A percentile compares a stretch with the other conserved stretches of the same genome.
phyloP scores from a whole-genome alignment of 2,888 invertebrate genomes.

The Mellilla xanthometata region DNA sequence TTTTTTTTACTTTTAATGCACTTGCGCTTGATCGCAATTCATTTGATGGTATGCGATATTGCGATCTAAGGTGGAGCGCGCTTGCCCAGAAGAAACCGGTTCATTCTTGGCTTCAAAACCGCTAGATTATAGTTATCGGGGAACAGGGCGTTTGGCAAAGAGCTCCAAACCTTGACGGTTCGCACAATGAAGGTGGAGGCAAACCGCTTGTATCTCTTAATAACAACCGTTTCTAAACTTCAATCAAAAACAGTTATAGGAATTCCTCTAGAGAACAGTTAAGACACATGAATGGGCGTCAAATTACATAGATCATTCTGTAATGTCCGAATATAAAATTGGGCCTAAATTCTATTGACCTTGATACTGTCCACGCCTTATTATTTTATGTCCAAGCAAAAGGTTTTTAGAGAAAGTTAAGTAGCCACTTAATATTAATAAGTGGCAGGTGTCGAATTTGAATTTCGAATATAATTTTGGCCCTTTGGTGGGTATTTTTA shows the following conservation, averaged over 20 bases:
- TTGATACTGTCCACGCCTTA: constrained; percentile 28
- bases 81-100: too few species aligned
- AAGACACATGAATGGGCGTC: constrained; percentile 18
- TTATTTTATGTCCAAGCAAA: constrained; percentile 17
- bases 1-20: too few species aligned
- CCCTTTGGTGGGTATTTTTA: background rate
- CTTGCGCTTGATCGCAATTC: too few species aligned
- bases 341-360: constrained; percentile 29
- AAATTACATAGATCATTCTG: constrained; percentile 20
- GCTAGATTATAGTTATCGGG: too few species aligned
- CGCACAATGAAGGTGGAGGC: too few species aligned
- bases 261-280: constrained; percentile 6
- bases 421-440: constrained; percentile 2
- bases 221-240: too few species aligned
- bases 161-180: too few species aligned
- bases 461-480: background rate
- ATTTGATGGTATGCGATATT: too few species aligned
- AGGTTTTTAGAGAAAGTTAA: constrained; percentile 26
- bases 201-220: constrained; percentile 26
- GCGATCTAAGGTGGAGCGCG: too few species aligned
- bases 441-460: constrained; percentile 3
- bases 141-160: too few species aligned
- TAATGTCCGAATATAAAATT: constrained; percentile 22
- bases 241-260: constrained; percentile 10
- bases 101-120: too few species aligned